Percentiles rank a stretch among this genome's conserved stretches.
Evolutionary conservation across 2,888 invertebrate genomes (phyloP).

Genomic region (Tachina grossa): DNA sequence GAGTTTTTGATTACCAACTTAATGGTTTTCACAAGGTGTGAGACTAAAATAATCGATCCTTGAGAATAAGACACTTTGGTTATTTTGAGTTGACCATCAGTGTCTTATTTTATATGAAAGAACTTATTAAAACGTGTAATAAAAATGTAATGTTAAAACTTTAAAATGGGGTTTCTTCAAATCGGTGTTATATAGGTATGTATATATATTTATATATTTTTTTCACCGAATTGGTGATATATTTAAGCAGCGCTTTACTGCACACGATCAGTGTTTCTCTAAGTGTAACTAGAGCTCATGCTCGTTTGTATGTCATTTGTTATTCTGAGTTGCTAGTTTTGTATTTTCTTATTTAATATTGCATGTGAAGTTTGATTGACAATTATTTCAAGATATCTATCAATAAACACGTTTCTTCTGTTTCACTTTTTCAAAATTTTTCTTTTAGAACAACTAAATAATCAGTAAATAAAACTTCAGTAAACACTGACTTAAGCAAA

Average conservation of each 20-base stretch:
- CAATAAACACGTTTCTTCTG: constrained; percentile 71
- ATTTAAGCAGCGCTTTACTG: constrained; percentile 12
- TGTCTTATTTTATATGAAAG: too few relatives aligned
- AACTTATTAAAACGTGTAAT: too few relatives aligned
- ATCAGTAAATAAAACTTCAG: constrained; percentile 19
- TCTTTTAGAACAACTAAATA: constrained; percentile 27
- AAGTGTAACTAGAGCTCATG: constrained; percentile 14
- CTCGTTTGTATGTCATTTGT: constrained; percentile 40
- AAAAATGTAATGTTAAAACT: too few relatives aligned
- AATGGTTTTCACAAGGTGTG: too few relatives aligned
- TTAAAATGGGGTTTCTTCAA: too few relatives aligned
- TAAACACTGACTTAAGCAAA: background rate
- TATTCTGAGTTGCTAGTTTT: constrained; percentile 39
- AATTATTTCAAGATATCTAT: constrained; percentile 74
- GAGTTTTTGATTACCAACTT: too few relatives aligned
- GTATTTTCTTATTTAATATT: constrained; percentile 62
- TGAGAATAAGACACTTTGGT: too few relatives aligned
- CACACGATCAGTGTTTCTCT: background rate
- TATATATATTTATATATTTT: too few relatives aligned
- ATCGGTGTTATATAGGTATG: background rate
- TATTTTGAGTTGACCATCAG: too few relatives aligned
- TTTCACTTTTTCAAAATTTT: constrained; percentile 15
- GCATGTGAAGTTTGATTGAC: constrained; percentile 74
- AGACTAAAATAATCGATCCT: too few relatives aligned
- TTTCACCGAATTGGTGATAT: background rate